A percentile compares a stretch with the other conserved stretches of the same genome.
Evolutionary conservation across 2,888 invertebrate genomes (phyloP).

Genomic region (Cactoblastis cactorum): DNA sequence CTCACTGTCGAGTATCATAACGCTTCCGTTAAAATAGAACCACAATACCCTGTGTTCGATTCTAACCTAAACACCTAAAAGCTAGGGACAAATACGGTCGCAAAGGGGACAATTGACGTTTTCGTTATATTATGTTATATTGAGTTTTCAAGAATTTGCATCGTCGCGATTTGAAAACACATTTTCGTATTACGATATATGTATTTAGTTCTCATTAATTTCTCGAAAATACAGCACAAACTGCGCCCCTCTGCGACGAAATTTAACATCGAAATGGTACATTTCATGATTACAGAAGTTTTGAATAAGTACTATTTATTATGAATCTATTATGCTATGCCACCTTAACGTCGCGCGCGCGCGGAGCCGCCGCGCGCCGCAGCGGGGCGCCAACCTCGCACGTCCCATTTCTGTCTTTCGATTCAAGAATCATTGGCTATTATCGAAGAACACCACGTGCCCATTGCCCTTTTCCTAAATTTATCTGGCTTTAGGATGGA

Average conservation of each 20-base stretch:
- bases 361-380: conserved; percentile 6
- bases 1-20: conserved; percentile 65
- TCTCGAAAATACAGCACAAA: conserved; percentile 34
- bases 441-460: no score
- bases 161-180: background rate
- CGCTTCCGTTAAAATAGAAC: conserved; percentile 75
- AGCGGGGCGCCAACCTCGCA: background rate
- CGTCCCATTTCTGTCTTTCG: background rate
- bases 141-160: background rate
- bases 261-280: conserved; percentile 65
- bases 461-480: no score
- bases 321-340: conserved; percentile 61
- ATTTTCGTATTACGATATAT: no score
- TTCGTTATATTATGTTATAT: conserved; percentile 22
- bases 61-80: conserved; percentile 71
- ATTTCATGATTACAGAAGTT: conserved; percentile 67
- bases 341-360: conserved; percentile 46
- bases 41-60: conserved; percentile 77
- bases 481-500: background rate
- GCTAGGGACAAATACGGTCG: conserved; percentile 75
- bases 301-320: conserved; percentile 72
- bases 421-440: background rate
- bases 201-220: background rate
- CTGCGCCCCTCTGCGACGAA: conserved; percentile 74
- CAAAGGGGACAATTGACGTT: conserved; percentile 60